Conservation (phyloP, 2,888 invertebrate species). For the Parnassius orleans region DNA sequence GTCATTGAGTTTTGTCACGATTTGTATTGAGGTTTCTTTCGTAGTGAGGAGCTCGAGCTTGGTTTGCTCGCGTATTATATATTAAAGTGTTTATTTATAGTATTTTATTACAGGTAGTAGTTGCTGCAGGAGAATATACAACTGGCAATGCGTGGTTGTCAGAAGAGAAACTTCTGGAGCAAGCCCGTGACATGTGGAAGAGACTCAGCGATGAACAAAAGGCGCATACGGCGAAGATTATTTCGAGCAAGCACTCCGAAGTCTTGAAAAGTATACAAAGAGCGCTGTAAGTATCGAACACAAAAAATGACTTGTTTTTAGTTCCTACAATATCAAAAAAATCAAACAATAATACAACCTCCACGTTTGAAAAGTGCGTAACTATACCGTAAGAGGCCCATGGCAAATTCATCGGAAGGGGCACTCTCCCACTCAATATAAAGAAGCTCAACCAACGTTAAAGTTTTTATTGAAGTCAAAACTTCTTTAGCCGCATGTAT, state of each 20-base stretch:
- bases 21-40: no score
- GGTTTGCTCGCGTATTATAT: not conserved
- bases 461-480: no score
- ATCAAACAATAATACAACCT: no score
- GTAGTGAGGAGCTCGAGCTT: no score
- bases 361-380: no score
- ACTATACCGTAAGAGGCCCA: no score
- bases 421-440: no score
- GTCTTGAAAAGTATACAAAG: slow-evolving; percentile 89
- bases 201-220: slow-evolving; percentile 87
- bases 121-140: slow-evolving; percentile 92
- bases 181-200: slow-evolving; percentile 92
- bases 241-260: slow-evolving; percentile 89
- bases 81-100: not conserved
- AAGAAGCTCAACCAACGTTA: no score
- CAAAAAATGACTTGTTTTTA: not conserved
- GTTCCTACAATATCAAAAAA: no score
- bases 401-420: no score
- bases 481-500: no score
- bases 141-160: slow-evolving; percentile 90
- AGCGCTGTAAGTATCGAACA: slow-evolving; percentile 77
- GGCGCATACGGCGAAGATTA: slow-evolving; percentile 90
- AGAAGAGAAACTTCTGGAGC: slow-evolving; percentile 84
- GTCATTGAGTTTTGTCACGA: no score
- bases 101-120: slow-evolving; percentile 78